Base-by-base conservation (phyloP, 23 tunicate genomes). In the Trididemnum miniatum region DNA sequence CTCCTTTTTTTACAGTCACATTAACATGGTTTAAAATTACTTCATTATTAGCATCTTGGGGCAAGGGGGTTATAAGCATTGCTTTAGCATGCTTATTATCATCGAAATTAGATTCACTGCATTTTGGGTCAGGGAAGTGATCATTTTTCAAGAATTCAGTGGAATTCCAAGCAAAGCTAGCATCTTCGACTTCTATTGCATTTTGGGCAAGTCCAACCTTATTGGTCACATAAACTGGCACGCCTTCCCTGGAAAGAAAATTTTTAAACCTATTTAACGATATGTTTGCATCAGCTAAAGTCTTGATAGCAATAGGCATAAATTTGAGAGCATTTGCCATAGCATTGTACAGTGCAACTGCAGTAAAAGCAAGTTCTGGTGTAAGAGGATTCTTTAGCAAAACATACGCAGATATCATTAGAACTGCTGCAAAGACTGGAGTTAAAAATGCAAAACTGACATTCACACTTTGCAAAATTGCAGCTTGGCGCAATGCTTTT, bases 251-350 rank as follows among this genome's bases (percentile, higher is more conserved):
- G 12, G 59, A 22, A 15, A 91, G 59, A 80, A 91, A 37, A 32
- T 76, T 77, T 67, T 82, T 60, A 39, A 86, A 59, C 0, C 97
- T 79, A 20, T 81, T 79, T 23, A 77, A 4, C 3, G 97, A 54
- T 32, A 85, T 84, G 2, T 71, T 79, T 26, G 65, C 97, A 3
- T 91, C 97, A 24, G 91, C 97, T 3, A 91, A 31, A 33, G 65
- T 34, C 35, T 86, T 86, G 28, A 86, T 18, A 59, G 90, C 75
- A 15, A 91, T 3, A 24, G 97, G 97, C 80, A 86, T 86, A 30
- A 86, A 72, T 52, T 91, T 91, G 0, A 91, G 80, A 32, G 83
- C 77, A 81, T 71, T 59, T 18, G 97, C 82, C 85, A 91, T 91
- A 7, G 65, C 79, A 82, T 91, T 86, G 59, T 87, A 85, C 60